phyloP scores from a whole-genome alignment of 2,797 vertebrate genomes.

The Pyrocephalus nanus region DNA sequence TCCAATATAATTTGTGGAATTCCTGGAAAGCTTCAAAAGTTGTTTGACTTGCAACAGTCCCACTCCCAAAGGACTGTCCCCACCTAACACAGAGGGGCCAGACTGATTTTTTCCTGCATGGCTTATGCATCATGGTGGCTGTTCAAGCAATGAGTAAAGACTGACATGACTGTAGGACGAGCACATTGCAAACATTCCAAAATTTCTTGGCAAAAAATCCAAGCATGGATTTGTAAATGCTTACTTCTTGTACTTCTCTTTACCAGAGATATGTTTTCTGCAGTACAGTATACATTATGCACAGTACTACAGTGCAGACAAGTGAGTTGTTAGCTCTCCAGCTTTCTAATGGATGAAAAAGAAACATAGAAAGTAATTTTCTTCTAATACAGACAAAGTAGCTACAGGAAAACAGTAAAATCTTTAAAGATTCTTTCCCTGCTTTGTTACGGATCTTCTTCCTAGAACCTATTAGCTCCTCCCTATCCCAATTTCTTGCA shows the following conservation, averaged over 20 bases:
- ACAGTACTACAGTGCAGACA: background rate
- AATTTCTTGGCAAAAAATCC: background rate
- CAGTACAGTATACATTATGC: background rate
- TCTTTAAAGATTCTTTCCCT: background rate
- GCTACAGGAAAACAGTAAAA: background rate
- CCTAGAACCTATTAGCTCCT: background rate
- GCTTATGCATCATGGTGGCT: background rate
- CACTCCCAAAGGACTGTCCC: background rate
- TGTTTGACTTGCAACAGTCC: background rate
- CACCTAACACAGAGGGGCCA: no score
- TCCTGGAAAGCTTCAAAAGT: background rate
- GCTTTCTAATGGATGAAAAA: background rate
- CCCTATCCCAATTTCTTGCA: background rate
- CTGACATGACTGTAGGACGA: background rate
- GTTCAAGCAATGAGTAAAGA: fast-evolving
- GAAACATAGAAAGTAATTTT: background rate
- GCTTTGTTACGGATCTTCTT: background rate
- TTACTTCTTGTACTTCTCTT: background rate
- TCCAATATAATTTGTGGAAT: background rate
- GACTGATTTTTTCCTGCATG: background rate
- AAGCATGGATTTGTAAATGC: background rate
- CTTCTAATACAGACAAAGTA: background rate
- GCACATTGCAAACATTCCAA: background rate
- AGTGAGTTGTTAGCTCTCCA: background rate
- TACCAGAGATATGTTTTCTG: background rate